A percentile compares a stretch with the other conserved stretches of the same genome.
Evolutionary conservation across 2,888 invertebrate genomes (phyloP).

Genomic region (Punctoribates punctum): DNA sequence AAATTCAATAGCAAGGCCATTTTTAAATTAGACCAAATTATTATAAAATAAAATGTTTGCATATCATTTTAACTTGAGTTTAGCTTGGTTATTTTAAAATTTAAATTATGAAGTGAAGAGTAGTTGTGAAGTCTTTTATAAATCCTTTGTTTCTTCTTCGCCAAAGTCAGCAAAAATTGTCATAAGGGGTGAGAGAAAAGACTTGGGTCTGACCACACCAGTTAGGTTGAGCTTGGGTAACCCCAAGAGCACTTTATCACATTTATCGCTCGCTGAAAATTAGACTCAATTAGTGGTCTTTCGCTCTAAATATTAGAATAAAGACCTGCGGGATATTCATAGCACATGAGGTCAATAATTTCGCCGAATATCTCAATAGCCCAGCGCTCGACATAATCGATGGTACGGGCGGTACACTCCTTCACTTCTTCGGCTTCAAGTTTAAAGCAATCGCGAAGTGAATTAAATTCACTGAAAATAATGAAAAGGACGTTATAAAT

Average conservation of each 20-base stretch:
- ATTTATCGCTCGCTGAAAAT: background rate
- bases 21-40: no score
- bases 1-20: no score
- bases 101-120: no score
- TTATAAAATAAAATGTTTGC: no score
- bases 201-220: background rate
- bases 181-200: background rate
- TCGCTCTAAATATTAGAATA: background rate
- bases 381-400: background rate
- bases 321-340: background rate
- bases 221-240: background rate
- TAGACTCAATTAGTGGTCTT: background rate
- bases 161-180: background rate
- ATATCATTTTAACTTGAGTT: no score
- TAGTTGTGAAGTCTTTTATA: no score
- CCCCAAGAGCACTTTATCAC: background rate
- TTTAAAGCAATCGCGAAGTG: background rate
- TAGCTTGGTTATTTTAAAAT: no score
- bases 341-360: slow-evolving; percentile 4
- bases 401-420: background rate
- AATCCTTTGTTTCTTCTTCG: background rate
- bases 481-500: background rate
- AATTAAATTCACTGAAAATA: background rate
- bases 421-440: background rate
- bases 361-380: background rate